Percentiles rank a stretch among this genome's conserved stretches.
These are phyloP conservation scores for Brachirus orientalis DNA, from an alignment of 2,113 vertebrate genomes.

Conservation along the genomic window DNA sequence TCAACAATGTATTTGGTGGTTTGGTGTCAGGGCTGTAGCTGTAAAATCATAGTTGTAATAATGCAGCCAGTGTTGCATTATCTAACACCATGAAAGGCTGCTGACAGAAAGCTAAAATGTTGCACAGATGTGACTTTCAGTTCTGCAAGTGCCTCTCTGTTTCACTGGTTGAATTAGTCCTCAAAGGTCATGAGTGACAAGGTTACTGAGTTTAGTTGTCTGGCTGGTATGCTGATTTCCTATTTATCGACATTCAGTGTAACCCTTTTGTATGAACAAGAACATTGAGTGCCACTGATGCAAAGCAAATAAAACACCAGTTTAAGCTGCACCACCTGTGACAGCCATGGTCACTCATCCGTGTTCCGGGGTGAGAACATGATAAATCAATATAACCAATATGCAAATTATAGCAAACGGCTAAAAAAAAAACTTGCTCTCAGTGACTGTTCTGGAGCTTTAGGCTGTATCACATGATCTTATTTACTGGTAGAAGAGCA, in stretches of 20 bases:
- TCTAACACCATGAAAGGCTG: background rate
- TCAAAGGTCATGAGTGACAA: too few relatives aligned
- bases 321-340: background rate
- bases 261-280: background rate
- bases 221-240: background rate
- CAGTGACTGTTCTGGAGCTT: background rate
- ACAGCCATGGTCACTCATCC: background rate
- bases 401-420: background rate
- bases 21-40: too few relatives aligned
- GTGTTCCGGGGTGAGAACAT: too few relatives aligned
- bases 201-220: background rate
- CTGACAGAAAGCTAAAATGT: background rate
- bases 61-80: background rate
- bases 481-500: background rate
- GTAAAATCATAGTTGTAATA: too few relatives aligned
- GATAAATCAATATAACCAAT: too few relatives aligned
- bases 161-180: too few relatives aligned
- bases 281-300: background rate
- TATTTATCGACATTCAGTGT: background rate
- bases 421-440: background rate
- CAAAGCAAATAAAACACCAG: background rate
- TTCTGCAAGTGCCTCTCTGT: conserved; percentile 11
- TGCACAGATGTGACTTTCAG: conserved; percentile 11
- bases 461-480: background rate
- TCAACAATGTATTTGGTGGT: too few relatives aligned